Conservation (phyloP, 2,888 invertebrate species). For the Nomada fucata region DNA sequence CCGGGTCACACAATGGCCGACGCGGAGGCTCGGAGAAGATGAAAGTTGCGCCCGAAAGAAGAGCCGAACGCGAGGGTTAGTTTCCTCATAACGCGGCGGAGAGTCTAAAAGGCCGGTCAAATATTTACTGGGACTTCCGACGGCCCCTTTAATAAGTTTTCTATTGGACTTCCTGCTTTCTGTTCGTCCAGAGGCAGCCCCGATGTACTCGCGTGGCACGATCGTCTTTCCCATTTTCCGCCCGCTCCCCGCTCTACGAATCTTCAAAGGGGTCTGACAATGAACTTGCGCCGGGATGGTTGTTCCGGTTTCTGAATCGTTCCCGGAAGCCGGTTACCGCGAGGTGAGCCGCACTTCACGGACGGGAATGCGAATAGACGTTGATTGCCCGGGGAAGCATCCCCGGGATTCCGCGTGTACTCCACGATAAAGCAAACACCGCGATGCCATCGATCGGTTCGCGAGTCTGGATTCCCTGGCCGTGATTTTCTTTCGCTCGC, state of each 20-base stretch:
- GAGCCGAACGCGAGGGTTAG: constrained; percentile 51
- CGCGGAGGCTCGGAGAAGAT: not conserved
- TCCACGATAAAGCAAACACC: constrained; percentile 45
- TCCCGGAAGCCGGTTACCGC: constrained; percentile 2
- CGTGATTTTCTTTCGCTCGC: not conserved
- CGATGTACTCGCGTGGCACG: constrained; percentile 68
- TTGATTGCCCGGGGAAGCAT: constrained; percentile 57
- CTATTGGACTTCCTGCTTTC: constrained; percentile 78
- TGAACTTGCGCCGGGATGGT: constrained; percentile 44
- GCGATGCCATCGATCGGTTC: constrained; percentile 30
- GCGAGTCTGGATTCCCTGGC: not conserved
- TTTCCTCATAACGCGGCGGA: constrained; percentile 75
- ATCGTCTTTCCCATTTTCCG: constrained; percentile 25
- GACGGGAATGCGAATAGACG: constrained; percentile 52
- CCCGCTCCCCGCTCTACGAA: not conserved
- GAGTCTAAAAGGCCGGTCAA: constrained; percentile 77
- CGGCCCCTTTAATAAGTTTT: constrained; percentile 78
- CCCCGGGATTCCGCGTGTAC: constrained; percentile 38
- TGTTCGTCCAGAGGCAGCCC: constrained; percentile 58
- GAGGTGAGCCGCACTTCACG: constrained; percentile 36
- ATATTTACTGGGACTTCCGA: constrained; percentile 78
- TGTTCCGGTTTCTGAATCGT: constrained; percentile 28
- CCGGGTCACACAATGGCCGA: too few species aligned
- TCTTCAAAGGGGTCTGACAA: constrained; percentile 33
- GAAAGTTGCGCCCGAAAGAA: constrained; percentile 3